phyloP scores from a whole-genome alignment of 1,140 invertebrate species.

The Nasonia giraulti region DNA sequence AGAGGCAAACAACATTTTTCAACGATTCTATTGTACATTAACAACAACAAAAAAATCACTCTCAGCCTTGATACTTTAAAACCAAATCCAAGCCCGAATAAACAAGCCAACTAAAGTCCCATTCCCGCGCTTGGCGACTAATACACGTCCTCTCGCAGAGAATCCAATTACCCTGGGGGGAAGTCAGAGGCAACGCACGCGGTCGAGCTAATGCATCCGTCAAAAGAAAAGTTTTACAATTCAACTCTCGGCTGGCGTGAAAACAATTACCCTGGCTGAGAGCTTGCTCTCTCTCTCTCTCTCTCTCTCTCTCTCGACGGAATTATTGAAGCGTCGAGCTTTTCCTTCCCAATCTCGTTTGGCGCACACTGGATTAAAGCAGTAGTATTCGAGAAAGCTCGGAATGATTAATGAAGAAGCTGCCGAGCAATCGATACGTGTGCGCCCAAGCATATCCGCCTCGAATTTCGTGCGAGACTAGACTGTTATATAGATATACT shows the following conservation, averaged over 20 bases:
- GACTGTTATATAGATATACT: too few species aligned
- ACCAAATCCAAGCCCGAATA: too few species aligned
- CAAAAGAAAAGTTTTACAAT: constrained; percentile 1
- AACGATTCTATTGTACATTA: too few species aligned
- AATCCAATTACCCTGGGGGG: background rate
- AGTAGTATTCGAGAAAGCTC: too few species aligned
- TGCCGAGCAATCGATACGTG: background rate
- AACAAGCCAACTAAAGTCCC: too few species aligned
- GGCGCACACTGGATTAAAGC: background rate
- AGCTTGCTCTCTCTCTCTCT: background rate
- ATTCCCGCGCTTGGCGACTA: background rate
- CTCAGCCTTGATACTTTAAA: too few species aligned
- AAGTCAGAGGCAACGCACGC: background rate
- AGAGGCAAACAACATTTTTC: too few species aligned
- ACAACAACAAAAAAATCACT: too few species aligned
- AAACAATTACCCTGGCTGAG: background rate
- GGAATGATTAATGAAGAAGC: background rate
- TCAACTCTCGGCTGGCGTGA: background rate
- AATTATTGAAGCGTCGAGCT: background rate
- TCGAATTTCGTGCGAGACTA: too few species aligned
- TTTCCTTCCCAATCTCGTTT: background rate
- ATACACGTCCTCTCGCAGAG: background rate
- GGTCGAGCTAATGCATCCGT: background rate
- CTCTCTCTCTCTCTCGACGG: background rate
- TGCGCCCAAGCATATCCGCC: too few species aligned